phyloP scores from a whole-genome alignment of 2,888 invertebrate species.

The Entomobrya multifasciata region DNA sequence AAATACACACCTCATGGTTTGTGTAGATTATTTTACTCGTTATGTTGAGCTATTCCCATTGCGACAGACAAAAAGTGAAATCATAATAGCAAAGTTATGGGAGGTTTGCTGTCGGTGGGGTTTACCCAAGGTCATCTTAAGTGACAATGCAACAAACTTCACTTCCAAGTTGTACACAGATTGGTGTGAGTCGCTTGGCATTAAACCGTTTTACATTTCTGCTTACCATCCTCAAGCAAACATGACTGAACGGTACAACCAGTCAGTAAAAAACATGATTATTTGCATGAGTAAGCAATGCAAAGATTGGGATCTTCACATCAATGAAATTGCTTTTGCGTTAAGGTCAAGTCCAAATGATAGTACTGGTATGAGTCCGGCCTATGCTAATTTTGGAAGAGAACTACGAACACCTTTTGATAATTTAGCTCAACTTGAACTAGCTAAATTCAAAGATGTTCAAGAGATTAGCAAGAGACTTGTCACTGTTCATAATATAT shows the following conservation, averaged over 20 bases:
- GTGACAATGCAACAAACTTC: constrained; percentile 68
- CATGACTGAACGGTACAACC: constrained; percentile 65
- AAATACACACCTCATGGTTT: constrained; percentile 55
- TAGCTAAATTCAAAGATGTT: neutral
- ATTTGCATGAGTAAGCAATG: constrained; percentile 12
- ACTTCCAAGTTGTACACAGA: constrained; percentile 19
- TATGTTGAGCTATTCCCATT: constrained; percentile 64
- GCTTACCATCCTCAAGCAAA: constrained; percentile 69
- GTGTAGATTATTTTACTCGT: constrained; percentile 61
- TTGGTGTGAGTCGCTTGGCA: constrained; percentile 50
- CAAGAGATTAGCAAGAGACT: neutral
- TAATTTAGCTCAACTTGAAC: constrained; percentile 18
- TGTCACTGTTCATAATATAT: neutral
- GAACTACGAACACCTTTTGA: constrained; percentile 70
- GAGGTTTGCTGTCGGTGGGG: constrained; percentile 60
- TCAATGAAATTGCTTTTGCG: constrained; percentile 66
- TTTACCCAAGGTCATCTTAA: constrained; percentile 24
- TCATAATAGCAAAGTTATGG: constrained; percentile 56
- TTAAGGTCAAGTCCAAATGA: constrained; percentile 42
- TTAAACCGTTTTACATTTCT: constrained; percentile 56
- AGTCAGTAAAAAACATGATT: constrained; percentile 57
- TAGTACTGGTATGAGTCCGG: constrained; percentile 63
- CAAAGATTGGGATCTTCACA: constrained; percentile 69
- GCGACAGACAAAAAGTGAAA: constrained; percentile 20
- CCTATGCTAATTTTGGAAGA: constrained; percentile 65